Evolutionary conservation across 2,797 vertebrate species (phyloP).

Genomic region (Typhlichthys eigenmanni): DNA sequence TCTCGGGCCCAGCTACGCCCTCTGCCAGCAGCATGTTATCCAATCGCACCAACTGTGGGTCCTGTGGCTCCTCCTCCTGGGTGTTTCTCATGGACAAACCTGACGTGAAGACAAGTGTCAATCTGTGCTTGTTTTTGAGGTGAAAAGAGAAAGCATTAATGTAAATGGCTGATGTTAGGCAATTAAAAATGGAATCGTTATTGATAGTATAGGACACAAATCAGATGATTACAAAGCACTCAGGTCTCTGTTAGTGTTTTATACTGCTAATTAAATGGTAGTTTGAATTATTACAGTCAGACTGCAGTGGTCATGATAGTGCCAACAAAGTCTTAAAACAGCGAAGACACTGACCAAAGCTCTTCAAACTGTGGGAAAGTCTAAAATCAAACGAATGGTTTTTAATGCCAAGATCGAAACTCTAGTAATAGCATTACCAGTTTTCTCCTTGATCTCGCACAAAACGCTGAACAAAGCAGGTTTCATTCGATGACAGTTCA

Average conservation of each 20-base stretch:
- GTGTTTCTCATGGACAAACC: conserved; percentile 89
- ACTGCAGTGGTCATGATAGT: neutral
- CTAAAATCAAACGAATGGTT: neutral
- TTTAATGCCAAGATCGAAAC: neutral
- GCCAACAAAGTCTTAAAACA: neutral
- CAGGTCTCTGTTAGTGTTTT: too few relatives aligned
- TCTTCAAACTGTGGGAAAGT: conserved; percentile 5
- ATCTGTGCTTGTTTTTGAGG: conserved; percentile 2
- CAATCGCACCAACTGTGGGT: conserved; percentile 90
- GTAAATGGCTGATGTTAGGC: too few relatives aligned
- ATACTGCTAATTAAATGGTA: too few relatives aligned
- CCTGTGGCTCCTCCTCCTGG: conserved; percentile 90
- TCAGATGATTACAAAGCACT: too few relatives aligned
- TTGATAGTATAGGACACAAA: too few relatives aligned
- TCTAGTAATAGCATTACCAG: conserved; percentile 72
- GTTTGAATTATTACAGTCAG: too few relatives aligned
- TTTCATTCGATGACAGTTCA: conserved; percentile 95
- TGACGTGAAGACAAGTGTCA: conserved; percentile 46
- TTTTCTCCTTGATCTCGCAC: conserved; percentile 95
- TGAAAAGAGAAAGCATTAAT: conserved; percentile 6
- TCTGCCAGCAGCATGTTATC: conserved; percentile 95
- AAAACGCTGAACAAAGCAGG: conserved; percentile 92
- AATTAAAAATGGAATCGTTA: too few relatives aligned
- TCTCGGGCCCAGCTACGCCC: conserved; percentile 91
- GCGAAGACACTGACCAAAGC: neutral